These are phyloP conservation scores for Lophotriccus pileatus DNA, from an alignment of 2,797 vertebrate genomes.

Conservation along the genomic window DNA sequence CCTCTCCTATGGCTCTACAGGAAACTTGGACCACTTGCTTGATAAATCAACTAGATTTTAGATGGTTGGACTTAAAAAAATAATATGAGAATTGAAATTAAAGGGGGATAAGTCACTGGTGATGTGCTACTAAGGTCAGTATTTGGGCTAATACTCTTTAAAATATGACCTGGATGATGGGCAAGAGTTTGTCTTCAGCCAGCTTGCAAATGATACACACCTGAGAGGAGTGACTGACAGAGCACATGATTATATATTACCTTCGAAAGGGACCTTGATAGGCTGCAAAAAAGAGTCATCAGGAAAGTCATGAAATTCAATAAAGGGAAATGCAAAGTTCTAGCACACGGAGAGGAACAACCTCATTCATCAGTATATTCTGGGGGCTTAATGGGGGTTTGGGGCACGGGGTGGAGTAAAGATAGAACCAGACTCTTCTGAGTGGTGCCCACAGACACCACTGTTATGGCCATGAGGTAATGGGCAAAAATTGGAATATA, in stretches of 20 bases:
- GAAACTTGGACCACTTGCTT: neutral
- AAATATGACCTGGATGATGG: neutral
- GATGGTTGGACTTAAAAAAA: neutral
- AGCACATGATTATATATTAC: neutral
- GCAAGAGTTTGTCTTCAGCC: neutral
- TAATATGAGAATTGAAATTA: neutral
- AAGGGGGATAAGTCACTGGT: neutral
- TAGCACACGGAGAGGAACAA: neutral
- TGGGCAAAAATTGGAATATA: too few relatives aligned
- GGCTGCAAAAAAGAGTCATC: neutral
- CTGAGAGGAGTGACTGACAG: neutral
- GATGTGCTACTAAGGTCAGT: neutral
- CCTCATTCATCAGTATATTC: rapidly evolving
- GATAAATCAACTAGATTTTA: neutral
- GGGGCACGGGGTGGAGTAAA: too few relatives aligned
- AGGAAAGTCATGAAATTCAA: neutral
- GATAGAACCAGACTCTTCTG: neutral
- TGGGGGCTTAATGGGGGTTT: neutral
- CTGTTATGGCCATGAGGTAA: neutral
- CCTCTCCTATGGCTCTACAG: neutral
- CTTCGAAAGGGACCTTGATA: neutral
- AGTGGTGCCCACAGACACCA: neutral
- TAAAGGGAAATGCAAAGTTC: neutral
- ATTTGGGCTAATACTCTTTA: neutral
- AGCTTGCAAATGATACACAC: neutral